phyloP scores from a whole-genome alignment of 1,140 invertebrate genomes.

The Luehdorfia chinensis region DNA sequence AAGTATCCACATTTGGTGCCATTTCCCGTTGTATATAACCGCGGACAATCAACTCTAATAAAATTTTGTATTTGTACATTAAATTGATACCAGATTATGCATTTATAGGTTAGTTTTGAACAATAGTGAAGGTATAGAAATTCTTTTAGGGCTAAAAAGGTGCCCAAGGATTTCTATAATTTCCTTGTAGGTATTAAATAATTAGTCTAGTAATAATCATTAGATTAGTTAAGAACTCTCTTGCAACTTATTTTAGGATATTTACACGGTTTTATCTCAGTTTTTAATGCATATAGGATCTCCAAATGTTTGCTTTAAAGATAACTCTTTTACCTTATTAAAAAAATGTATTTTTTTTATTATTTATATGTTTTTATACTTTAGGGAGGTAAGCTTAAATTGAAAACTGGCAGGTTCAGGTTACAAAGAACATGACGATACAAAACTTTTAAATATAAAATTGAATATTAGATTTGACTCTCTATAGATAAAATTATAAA shows the following conservation, averaged over 20 bases:
- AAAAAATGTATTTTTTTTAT: too few species aligned
- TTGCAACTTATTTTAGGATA: too few species aligned
- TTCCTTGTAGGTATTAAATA: too few species aligned
- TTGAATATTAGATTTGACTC: not conserved
- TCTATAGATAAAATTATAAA: too few species aligned
- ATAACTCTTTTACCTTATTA: too few species aligned
- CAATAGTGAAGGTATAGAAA: not conserved
- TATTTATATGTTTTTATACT: too few species aligned
- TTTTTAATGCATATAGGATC: slow-evolving; percentile 1
- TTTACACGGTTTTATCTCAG: too few species aligned
- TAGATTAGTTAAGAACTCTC: not conserved
- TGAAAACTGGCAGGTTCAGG: too few species aligned
- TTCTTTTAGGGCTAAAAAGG: too few species aligned
- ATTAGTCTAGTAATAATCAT: not conserved
- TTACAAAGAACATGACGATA: too few species aligned
- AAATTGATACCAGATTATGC: slow-evolving; percentile 16
- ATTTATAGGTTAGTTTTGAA: slow-evolving; percentile 16
- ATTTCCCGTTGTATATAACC: not conserved
- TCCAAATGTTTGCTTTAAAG: slow-evolving; percentile 5
- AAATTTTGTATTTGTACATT: slow-evolving; percentile 11
- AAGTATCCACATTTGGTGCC: slow-evolving; percentile 5
- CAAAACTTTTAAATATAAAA: not conserved
- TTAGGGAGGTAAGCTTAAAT: too few species aligned
- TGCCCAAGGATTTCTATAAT: too few species aligned
- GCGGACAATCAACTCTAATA: not conserved